phyloP scores from a whole-genome alignment of 2,888 invertebrate species.

The Thysanoteuthis rhombus region DNA sequence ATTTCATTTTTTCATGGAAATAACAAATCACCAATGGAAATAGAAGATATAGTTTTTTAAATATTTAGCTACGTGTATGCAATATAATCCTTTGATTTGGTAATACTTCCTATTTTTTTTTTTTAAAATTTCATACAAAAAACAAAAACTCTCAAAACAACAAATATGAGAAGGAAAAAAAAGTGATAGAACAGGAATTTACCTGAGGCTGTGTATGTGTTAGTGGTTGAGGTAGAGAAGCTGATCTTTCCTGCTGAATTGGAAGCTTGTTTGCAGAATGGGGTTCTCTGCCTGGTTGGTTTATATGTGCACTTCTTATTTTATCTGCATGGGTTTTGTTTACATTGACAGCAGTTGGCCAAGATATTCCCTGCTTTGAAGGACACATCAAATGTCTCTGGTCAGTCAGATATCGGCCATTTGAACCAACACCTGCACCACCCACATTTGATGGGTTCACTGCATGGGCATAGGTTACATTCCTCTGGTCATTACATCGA shows the following conservation, averaged over 20 bases:
- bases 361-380: neutral
- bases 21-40: no score
- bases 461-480: neutral
- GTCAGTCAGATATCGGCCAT: neutral
- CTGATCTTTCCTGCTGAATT: neutral
- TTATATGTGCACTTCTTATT: neutral
- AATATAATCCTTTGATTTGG: no score
- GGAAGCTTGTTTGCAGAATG: neutral
- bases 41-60: no score
- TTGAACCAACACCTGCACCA: neutral
- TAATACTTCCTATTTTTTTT: no score
- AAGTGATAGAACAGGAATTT: neutral
- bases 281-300: neutral
- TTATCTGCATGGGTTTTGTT: neutral
- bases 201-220: neutral
- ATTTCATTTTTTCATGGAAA: no score
- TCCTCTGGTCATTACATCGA: neutral
- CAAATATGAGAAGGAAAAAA: neutral
- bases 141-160: no score
- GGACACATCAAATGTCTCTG: neutral
- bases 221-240: neutral
- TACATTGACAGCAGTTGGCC: neutral
- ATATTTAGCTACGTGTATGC: no score
- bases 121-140: no score
- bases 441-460: neutral